Conservation (phyloP, 2,888 invertebrate species). For the Cistogaster globosa region DNA sequence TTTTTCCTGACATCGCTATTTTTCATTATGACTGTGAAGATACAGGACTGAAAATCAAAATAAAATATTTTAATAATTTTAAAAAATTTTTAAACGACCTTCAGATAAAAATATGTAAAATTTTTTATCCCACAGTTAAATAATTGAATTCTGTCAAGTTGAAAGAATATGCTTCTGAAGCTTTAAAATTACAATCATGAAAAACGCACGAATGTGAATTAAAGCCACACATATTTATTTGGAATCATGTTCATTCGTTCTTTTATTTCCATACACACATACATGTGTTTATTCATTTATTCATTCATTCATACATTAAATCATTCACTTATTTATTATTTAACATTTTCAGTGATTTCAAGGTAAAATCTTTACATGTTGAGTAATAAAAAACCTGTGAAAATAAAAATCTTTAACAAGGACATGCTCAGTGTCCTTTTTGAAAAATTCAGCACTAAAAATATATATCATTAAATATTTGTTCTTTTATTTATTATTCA, state of each 20-base stretch:
- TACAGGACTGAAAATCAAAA: no score
- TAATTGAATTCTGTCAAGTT: neutral
- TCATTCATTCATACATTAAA: neutral
- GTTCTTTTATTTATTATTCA: conserved; percentile 4
- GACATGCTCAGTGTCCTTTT: conserved; percentile 1
- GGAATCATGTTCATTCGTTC: conserved; percentile 20
- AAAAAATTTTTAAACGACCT: no score
- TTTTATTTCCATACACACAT: neutral
- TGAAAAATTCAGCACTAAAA: no score
- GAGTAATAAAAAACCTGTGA: conserved; percentile 16
- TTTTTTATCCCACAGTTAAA: neutral
- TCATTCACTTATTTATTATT: conserved; percentile 29
- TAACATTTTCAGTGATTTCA: conserved; percentile 53
- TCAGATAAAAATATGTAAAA: no score
- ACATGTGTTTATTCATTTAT: no score
- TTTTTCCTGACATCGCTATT: no score
- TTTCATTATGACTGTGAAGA: no score
- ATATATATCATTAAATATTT: conserved; percentile 25
- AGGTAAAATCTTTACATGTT: conserved; percentile 34
- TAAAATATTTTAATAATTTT: no score
- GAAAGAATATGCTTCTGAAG: neutral
- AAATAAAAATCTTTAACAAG: conserved; percentile 36
- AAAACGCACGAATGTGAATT: neutral
- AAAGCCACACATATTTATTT: neutral
- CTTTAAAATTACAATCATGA: neutral